A percentile compares a stretch with the other conserved stretches of the same genome.
Evolutionary conservation across 2,797 vertebrate species (phyloP).

Genomic region (Naso thynnoides): DNA sequence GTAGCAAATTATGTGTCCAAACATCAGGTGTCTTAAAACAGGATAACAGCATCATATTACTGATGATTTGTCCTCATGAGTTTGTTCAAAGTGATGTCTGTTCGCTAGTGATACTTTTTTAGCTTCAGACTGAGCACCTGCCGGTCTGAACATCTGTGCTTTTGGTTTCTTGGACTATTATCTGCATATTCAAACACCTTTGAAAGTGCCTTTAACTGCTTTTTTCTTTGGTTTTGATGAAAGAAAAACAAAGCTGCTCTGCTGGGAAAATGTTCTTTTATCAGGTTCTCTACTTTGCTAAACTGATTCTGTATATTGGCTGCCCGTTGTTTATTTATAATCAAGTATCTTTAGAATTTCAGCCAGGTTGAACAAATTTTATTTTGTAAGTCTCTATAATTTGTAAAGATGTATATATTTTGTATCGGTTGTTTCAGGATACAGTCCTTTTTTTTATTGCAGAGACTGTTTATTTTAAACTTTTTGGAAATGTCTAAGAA

Average conservation of each 20-base stretch:
- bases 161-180: conserved; percentile 42
- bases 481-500: conserved; percentile 38
- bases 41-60: conserved; percentile 25
- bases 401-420: conserved; percentile 85
- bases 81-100: conserved; percentile 43
- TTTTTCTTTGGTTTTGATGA: conserved; percentile 53
- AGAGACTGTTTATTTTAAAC: conserved; percentile 66
- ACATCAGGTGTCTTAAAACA: not conserved
- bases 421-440: conserved; percentile 84
- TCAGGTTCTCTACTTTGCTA: conserved; percentile 41
- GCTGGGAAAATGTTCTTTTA: conserved; percentile 45
- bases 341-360: conserved; percentile 65
- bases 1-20: not conserved
- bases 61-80: conserved; percentile 29
- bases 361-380: conserved; percentile 38
- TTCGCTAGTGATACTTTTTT: not conserved
- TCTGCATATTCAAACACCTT: conserved; percentile 64
- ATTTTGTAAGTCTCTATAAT: conserved; percentile 55
- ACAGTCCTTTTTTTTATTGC: conserved; percentile 69
- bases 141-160: conserved; percentile 53
- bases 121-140: conserved; percentile 31
- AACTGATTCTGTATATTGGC: conserved; percentile 46
- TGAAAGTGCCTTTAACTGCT: conserved; percentile 81
- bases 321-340: conserved; percentile 55
- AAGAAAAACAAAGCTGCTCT: conserved; percentile 56